These are phyloP conservation scores for Urocitellus parryii DNA, from an alignment of 2,113 vertebrate genomes.

Conservation along the genomic window DNA sequence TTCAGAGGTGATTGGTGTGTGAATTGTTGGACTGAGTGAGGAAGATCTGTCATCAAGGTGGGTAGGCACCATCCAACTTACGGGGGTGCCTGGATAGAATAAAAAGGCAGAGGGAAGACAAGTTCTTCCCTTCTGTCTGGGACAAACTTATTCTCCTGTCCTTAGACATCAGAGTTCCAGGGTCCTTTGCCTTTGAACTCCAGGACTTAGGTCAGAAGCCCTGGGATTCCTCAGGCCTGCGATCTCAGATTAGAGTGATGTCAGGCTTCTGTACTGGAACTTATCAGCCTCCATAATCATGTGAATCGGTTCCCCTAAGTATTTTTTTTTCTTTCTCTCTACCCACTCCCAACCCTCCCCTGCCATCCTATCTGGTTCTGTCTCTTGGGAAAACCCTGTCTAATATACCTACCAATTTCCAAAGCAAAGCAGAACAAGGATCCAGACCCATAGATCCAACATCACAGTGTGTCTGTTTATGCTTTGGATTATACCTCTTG, in stretches of 20 bases:
- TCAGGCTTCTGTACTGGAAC: background rate
- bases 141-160: background rate
- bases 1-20: background rate
- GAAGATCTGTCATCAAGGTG: background rate
- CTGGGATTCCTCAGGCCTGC: background rate
- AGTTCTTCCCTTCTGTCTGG: background rate
- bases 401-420: background rate
- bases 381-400: background rate
- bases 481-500: background rate
- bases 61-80: background rate
- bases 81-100: background rate
- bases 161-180: background rate
- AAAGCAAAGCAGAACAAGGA: background rate
- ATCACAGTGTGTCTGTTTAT: background rate
- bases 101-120: background rate
- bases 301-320: background rate
- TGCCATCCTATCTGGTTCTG: background rate
- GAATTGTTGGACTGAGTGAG: background rate
- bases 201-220: background rate
- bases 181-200: background rate
- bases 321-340: background rate
- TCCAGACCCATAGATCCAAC: background rate
- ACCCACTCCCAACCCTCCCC: background rate
- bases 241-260: background rate
- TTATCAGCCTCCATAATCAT: background rate